Percentiles rank a stretch among this genome's conserved stretches.
phyloP scores from a whole-genome alignment of 1,140 invertebrate genomes.

The Stegodyphus dumicola region DNA sequence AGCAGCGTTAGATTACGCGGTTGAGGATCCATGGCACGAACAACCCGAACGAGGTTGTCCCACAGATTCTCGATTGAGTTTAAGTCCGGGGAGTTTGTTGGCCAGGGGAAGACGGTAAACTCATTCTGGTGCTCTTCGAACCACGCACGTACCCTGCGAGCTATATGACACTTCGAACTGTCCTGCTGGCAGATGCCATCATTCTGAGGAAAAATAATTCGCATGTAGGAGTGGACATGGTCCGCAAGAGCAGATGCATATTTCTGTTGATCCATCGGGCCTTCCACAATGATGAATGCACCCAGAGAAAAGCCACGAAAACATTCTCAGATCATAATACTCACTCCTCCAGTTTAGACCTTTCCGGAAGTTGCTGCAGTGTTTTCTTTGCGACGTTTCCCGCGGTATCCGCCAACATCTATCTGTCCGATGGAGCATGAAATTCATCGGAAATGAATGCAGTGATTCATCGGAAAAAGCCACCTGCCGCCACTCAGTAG shows the following conservation, averaged over 20 bases:
- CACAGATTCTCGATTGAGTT: too few relatives aligned
- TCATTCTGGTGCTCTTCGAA: constrained; percentile 13
- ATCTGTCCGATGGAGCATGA: constrained; percentile 11
- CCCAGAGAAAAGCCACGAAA: neutral
- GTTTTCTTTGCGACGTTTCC: neutral
- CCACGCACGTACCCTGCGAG: neutral
- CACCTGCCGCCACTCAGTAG: constrained; percentile 1
- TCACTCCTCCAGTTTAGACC: neutral
- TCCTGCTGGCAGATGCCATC: constrained; percentile 8
- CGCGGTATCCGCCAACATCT: neutral
- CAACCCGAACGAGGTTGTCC: too few relatives aligned
- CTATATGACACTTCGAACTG: neutral
- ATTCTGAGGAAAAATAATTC: constrained; percentile 9
- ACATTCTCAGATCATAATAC: constrained; percentile 1
- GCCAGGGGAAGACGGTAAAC: neutral
- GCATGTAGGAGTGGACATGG: constrained; percentile 5
- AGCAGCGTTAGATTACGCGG: too few relatives aligned
- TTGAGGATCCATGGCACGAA: too few relatives aligned
- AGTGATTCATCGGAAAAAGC: neutral
- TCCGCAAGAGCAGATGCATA: neutral
- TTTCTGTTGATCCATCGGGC: neutral
- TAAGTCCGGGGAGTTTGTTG: neutral
- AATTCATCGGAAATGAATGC: too few relatives aligned
- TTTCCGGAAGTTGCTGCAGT: constrained; percentile 1
- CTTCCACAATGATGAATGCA: neutral